phyloP scores from a whole-genome alignment of 2,888 invertebrate species.

The Periphyllus acericola region DNA sequence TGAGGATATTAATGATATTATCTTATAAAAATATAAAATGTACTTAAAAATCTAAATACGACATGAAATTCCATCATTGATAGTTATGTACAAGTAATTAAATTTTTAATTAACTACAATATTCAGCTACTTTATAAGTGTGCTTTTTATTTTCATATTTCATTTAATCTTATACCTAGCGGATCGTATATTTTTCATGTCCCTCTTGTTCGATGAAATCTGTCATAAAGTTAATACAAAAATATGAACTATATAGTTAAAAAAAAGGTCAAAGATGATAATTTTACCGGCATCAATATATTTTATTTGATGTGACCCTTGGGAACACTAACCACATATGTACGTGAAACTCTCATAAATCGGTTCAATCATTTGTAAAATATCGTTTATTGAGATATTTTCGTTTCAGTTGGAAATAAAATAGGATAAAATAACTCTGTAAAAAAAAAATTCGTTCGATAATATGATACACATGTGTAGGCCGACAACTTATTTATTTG shows the following conservation, averaged over 20 bases:
- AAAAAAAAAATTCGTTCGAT: too few relatives aligned
- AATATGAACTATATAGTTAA: not conserved
- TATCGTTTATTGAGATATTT: conserved; percentile 13
- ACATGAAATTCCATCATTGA: too few relatives aligned
- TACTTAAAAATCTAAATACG: too few relatives aligned
- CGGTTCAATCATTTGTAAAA: conserved; percentile 13
- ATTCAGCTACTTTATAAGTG: not conserved
- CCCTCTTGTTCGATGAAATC: not conserved
- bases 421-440: not conserved
- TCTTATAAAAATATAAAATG: too few relatives aligned
- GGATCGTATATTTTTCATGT: not conserved
- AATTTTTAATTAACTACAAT: not conserved
- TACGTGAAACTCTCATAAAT: conserved; percentile 21
- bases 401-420: not conserved
- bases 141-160: not conserved
- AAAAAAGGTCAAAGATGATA: conserved; percentile 20
- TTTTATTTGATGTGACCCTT: not conserved
- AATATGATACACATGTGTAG: too few relatives aligned
- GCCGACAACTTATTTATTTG: too few relatives aligned
- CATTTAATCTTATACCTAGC: not conserved
- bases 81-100: not conserved
- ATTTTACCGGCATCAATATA: conserved; percentile 14
- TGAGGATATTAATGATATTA: not conserved
- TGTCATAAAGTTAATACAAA: conserved; percentile 23
- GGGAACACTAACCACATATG: not conserved